A percentile compares a stretch with the other conserved stretches of the same genome.
These are phyloP conservation scores for Acrobasis repandana DNA, from an alignment of 2,888 invertebrate genomes.

Conservation along the genomic window DNA sequence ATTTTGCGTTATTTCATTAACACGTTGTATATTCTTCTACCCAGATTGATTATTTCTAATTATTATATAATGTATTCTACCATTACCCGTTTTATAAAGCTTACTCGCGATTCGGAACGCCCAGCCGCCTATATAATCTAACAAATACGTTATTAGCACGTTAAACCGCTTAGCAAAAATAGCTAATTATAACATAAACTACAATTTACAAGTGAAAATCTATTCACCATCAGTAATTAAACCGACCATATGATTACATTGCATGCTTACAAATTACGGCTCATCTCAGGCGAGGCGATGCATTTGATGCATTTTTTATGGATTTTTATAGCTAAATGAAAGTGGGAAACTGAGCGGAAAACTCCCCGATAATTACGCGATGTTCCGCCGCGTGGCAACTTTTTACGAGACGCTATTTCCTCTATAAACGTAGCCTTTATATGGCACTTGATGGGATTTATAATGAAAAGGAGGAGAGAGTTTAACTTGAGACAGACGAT, in stretches of 20 bases:
- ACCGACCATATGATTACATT: conserved; percentile 18
- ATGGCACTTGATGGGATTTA: not conserved
- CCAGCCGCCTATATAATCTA: not conserved
- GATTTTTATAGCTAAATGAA: conserved; percentile 53
- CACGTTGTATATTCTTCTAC: too few relatives aligned
- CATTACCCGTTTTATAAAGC: too few relatives aligned
- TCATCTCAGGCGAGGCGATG: conserved; percentile 28
- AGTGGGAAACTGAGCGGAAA: conserved; percentile 62
- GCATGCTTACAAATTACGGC: conserved; percentile 24
- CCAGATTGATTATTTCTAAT: too few relatives aligned
- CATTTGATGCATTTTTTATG: conserved; percentile 36
- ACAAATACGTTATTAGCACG: not conserved
- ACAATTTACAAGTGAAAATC: conserved; percentile 31
- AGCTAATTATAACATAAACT: conserved; percentile 11
- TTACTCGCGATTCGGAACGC: not conserved
- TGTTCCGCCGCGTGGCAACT: conserved; percentile 23
- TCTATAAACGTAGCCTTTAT: not conserved
- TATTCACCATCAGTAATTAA: conserved; percentile 26
- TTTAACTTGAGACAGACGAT: too few relatives aligned
- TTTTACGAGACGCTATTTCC: conserved; percentile 22
- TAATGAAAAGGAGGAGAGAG: not conserved
- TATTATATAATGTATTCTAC: too few relatives aligned
- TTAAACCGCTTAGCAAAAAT: conserved; percentile 4
- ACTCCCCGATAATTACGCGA: conserved; percentile 32
- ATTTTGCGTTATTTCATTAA: too few relatives aligned